phyloP scores from a whole-genome alignment of 1,140 invertebrate genomes.

The Macrotrachela quadricornifera region DNA sequence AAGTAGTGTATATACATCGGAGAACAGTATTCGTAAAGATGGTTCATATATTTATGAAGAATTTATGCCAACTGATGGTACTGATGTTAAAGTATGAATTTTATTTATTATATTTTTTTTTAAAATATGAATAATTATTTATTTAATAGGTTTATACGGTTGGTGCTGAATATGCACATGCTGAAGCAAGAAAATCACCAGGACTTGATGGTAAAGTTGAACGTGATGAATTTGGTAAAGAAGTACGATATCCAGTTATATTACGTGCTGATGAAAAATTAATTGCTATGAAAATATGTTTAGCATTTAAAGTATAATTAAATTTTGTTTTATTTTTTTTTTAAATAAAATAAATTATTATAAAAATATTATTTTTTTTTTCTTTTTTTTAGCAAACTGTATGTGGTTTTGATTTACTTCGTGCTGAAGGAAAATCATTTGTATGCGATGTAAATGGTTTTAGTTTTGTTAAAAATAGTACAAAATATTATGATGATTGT shows the following conservation, averaged over 20 bases:
- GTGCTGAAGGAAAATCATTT: conserved; percentile 90
- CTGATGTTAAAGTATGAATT: conserved; percentile 50
- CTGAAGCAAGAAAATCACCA: conserved; percentile 91
- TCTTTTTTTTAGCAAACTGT: conserved; percentile 56
- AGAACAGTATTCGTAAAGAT: conserved; percentile 81
- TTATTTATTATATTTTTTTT: no score
- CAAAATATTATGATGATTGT: conserved; percentile 98
- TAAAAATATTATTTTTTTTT: no score
- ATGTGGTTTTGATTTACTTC: conserved; percentile 91
- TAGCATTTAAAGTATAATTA: conserved; percentile 57
- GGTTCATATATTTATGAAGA: conserved; percentile 99
- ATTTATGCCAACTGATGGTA: conserved; percentile 99
- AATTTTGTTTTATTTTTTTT: no score
- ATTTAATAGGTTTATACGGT: conserved; percentile 44
- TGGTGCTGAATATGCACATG: conserved; percentile 97
- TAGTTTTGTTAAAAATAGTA: conserved; percentile 97
- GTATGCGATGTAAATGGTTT: conserved; percentile 99
- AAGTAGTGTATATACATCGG: conserved; percentile 89
- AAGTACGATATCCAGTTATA: conserved; percentile 94
- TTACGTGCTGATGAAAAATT: conserved; percentile 88
- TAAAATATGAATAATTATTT: no score
- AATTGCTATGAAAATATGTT: conserved; percentile 90
- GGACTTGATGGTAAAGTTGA: conserved; percentile 88
- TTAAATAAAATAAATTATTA: no score
- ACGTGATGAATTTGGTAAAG: conserved; percentile 87